phyloP scores from a whole-genome alignment of 2,113 vertebrate genomes.

The Neolamprologus devosi region DNA sequence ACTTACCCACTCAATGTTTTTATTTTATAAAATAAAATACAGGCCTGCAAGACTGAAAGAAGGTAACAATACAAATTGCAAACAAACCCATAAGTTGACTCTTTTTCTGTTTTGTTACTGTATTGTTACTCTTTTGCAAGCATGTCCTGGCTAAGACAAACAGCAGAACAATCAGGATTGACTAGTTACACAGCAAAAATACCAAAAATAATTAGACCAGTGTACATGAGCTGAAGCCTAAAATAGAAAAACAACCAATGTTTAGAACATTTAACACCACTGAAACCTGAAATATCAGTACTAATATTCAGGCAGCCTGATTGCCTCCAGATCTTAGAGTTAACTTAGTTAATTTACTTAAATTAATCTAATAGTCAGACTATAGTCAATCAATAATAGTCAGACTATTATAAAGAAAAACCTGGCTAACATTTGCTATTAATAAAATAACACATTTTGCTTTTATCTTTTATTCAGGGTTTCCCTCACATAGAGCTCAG shows the following conservation, averaged over 20 bases:
- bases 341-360: neutral
- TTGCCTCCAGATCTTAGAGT: neutral
- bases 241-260: neutral
- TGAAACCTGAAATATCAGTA: neutral
- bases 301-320: neutral
- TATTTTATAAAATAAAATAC: neutral
- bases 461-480: neutral
- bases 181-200: neutral
- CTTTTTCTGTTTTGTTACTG: neutral
- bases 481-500: neutral
- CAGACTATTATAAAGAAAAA: neutral
- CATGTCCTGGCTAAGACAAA: neutral
- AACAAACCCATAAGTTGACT: neutral
- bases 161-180: neutral
- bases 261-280: neutral
- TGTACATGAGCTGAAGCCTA: neutral
- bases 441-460: neutral
- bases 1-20: neutral
- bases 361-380: neutral
- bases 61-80: neutral
- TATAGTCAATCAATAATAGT: neutral
- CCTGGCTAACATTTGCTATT: neutral
- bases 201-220: neutral
- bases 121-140: neutral
- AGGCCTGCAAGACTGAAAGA: neutral